Evolutionary conservation across 1,140 invertebrate species (phyloP), one percentile per base, ranked within the genome.

Genomic region (Himalopsyche phryganea): DNA sequence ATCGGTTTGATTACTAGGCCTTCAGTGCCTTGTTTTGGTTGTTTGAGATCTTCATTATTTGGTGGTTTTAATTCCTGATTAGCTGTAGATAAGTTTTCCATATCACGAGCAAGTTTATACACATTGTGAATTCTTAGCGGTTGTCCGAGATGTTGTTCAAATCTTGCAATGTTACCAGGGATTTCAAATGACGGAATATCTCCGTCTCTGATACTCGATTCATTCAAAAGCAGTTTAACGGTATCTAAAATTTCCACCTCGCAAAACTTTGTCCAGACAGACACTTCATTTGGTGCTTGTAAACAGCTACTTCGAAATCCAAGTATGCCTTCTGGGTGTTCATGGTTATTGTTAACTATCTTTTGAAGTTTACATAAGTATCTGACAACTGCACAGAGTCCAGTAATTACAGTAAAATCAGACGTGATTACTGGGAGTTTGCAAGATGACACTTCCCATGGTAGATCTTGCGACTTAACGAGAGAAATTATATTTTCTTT

Each of bases 201-300:
- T 28, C 17, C 32, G 60, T 52, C 7, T 66, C 46, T 6, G 67
- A 63, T 33, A 45, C 14, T n/a, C n/a, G 11, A 19, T 48, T 32
- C 70, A 20, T 32, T 60, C 11, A 20, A 63, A 46, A 42, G 17
- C 13, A 6, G 19, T 60, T 4, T 73, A 10, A 41, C 54, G 4
- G 81, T 81, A 15, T 73, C 69, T 28, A 86, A 77, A 11, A 92
- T 74, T 69, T 94, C 89, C 14, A 93, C 79, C 79, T 97, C 94
- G 80, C 93, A 96, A 69, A 94, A 94, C 66, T 88, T 90, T 0
- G 93, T 96, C 92, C 92, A 96, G 19, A 90, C 78, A 6, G 92
- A 95, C 1, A 85, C 81, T 78, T 95, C 91, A 11, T 89, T 87
- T 63, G 90, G 91, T 7, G 90, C 87, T 58, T 88, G 77, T 1